Base-by-base conservation (phyloP, 2,797 vertebrate species). In the Gorsachius magnificus region DNA sequence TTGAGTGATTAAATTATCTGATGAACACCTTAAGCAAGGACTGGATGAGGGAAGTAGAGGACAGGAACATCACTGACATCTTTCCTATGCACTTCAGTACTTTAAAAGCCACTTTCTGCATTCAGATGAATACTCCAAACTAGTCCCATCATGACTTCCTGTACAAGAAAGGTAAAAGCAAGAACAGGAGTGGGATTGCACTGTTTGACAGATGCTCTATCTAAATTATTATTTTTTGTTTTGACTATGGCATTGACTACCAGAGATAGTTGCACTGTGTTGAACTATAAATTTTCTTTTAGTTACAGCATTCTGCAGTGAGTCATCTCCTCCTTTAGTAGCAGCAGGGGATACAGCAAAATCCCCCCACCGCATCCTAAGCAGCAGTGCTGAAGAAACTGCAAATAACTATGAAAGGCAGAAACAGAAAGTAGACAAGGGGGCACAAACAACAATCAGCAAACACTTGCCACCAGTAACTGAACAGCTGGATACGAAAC, bases 291-390 rank as follows among this genome's bases (percentile, higher is more conserved):
- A 5, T 97, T 92, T 97, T 83, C 86, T 93, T 82, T 35, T 58
- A 98, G 98, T 98, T 89, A 95, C 95, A 22, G 97, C 90, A 1
- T 97, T 94, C 35, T 94, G 97, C 53, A 88, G 94, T 2, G 98
- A 98, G 56, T 83, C 97, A 43, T 97, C 82, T 19, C 97, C 98
- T 94, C 92, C 91, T 14, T 91, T 98, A 87, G 93, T 58, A 74
- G 84, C 83, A 26, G 76, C 54, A 70, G 97, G 89, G 22, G 97
- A 98, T 53, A 87, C 31, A 71, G 72, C 94, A 85, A 86, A 90
- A 58, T 95, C 97, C 3, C 93, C 97, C 3, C 94, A 68, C 18
- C 96, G 95, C 54, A 90, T 76, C 33, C 76, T 65, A 38, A 93
- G 80, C 17, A 95, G 89, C 79, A 93, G 45, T 5, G 12, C 61